Conservation (phyloP, 2,113 vertebrate genomes). For the Rhagologus leucostigma region DNA sequence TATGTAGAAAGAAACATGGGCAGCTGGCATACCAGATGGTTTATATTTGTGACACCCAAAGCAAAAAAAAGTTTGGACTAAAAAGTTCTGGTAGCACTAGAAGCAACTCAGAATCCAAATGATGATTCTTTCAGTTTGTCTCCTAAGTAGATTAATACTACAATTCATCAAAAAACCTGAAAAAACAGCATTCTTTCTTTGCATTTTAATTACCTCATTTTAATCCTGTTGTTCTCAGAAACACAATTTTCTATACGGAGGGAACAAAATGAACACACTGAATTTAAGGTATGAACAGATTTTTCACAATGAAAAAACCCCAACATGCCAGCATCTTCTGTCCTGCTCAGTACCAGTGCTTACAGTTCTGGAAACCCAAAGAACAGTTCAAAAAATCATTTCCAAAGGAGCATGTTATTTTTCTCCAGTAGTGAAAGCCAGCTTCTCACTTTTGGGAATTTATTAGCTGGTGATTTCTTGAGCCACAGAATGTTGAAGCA, state of each 20-base stretch:
- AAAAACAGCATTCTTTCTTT: background rate
- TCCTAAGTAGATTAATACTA: slow-evolving; percentile 43
- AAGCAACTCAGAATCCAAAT: slow-evolving; percentile 53
- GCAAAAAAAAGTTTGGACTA: background rate
- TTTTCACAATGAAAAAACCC: background rate
- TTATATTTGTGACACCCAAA: slow-evolving; percentile 64
- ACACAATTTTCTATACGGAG: background rate
- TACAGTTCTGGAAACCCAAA: background rate
- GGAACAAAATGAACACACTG: background rate
- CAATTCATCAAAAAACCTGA: slow-evolving; percentile 32
- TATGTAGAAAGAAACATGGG: slow-evolving; percentile 34
- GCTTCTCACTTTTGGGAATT: background rate
- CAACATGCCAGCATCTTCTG: background rate
- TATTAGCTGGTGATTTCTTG: background rate
- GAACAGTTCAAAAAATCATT: background rate
- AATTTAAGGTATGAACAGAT: background rate
- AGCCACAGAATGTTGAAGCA: background rate
- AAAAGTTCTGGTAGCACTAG: slow-evolving; percentile 50
- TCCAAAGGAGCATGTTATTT: background rate
- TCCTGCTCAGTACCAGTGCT: background rate
- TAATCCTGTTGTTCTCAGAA: background rate
- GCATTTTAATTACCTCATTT: slow-evolving; percentile 26
- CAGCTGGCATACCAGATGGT: slow-evolving; percentile 74
- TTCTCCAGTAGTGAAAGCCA: background rate
- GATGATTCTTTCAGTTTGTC: slow-evolving; percentile 24